Evolutionary conservation across 2,113 vertebrate genomes (phyloP), one percentile per base, ranked within the genome.

Genomic region (Brienomyrus longianalis): DNA sequence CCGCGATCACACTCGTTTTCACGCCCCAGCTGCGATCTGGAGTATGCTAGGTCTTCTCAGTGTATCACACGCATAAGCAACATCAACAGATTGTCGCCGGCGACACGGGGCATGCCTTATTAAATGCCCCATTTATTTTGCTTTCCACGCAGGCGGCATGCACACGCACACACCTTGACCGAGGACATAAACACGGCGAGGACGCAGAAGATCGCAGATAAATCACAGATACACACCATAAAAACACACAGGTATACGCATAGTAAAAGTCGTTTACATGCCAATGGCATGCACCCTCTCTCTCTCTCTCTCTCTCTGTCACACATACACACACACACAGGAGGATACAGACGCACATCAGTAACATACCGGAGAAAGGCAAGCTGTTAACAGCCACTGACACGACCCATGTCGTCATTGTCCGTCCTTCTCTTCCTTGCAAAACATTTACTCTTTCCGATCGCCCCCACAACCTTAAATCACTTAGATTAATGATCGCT

Each of bases 291-390:
- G 35, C 56, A 88, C 2, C 19, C 10, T 27, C 35, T 43, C 87
- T 47, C 62, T 48, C 35, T 43, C 87, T 47, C 62, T 48, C 59
- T 62, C 19, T 23, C 3, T 9, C 48, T 54, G 52, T 62, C 56
- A 17, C 54, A 45, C 52, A n/a, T 39, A 17, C 87, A 27, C 62
- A 15, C 47, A 15, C 19, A 50, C 45, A 80, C 10, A 88, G 39
- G n/a, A 11, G n/a, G 39, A 88, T 21, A 77, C 23, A 51, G 59
- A 21, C 66, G 66, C 88, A 19, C 88, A n/a, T 48, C 19, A 80
- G 51, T 89, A 89, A 50, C 50, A 80, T 54, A 83, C 45, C 17
- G 47, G 66, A 77, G 66, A 50, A 86, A 88, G 87, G 59, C 88
- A 50, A 48, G 88, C 70, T 35, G 88, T 48, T 47, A 51, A 54